Percentiles rank a stretch among this genome's conserved stretches.
Evolutionary conservation across 2,113 vertebrate genomes (phyloP).

Genomic region (Scortum barcoo): DNA sequence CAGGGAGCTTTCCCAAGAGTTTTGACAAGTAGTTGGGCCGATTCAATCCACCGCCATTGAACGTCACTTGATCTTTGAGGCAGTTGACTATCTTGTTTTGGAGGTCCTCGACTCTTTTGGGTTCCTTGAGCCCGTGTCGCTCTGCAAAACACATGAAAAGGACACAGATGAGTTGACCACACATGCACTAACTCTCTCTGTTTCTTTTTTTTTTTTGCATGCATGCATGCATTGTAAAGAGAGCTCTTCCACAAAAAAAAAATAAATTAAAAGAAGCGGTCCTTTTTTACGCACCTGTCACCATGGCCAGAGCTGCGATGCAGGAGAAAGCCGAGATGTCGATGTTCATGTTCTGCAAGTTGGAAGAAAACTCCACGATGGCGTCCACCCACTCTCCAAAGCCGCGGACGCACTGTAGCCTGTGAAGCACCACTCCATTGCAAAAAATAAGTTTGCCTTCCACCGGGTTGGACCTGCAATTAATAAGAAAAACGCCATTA

Average conservation of each 20-base stretch:
- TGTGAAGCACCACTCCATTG: slow-evolving; percentile 97
- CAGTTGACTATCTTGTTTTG: slow-evolving; percentile 99
- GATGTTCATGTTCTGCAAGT: slow-evolving; percentile 98
- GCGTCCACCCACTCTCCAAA: slow-evolving; percentile 99
- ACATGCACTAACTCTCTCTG: background rate
- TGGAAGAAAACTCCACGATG: slow-evolving; percentile 98
- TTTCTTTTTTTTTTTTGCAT: too few species aligned
- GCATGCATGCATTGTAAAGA: background rate
- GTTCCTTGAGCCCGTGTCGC: slow-evolving; percentile 97
- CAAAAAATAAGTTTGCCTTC: slow-evolving; percentile 99
- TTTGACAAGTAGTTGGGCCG: slow-evolving; percentile 99
- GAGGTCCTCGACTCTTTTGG: slow-evolving; percentile 97
- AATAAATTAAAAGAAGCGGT: too few species aligned
- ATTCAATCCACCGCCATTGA: slow-evolving; percentile 96
- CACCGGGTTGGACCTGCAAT: slow-evolving; percentile 96
- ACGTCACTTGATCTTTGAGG: slow-evolving; percentile 98
- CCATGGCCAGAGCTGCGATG: slow-evolving; percentile 99
- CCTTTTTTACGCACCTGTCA: slow-evolving; percentile 91
- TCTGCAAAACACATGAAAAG: slow-evolving; percentile 82
- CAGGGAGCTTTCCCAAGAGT: slow-evolving; percentile 99
- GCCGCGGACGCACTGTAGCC: slow-evolving; percentile 97
- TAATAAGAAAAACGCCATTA: slow-evolving; percentile 85
- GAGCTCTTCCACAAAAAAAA: background rate
- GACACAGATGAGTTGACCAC: background rate
- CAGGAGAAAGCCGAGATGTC: slow-evolving; percentile 99